Base-by-base conservation (phyloP, 2,797 vertebrate species). In the Chelonia mydas region DNA sequence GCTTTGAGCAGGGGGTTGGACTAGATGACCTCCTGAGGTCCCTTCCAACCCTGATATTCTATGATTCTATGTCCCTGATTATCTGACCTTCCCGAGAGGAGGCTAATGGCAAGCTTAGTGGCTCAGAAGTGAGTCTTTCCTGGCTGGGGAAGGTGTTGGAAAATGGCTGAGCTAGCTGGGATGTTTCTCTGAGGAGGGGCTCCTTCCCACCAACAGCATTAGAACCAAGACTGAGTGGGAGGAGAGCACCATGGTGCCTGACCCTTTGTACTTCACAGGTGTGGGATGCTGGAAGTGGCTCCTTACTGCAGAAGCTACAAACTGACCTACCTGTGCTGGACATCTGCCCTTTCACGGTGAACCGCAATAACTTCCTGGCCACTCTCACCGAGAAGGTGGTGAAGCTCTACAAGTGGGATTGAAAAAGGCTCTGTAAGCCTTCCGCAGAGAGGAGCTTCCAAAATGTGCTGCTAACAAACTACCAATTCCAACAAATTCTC, bases 371-470 rank as follows among this genome's bases (percentile, higher is more conserved):
- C 97, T 98, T 98, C 95, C 97, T 99, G 97, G 99, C 99, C 21
- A 99, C 99, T 7, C 98, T 99, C 76, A 99, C 99, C 0, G 99
- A 99, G 98, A 99, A 99, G 97, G 98, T 96, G 93, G 98, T 99
- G 83, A 99, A 99, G 94, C 95, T 99, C 86, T 99, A 99, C 98
- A 99, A 97, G 95, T 99, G 99, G 99, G 98, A 99, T 91, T 99
- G 98, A 99, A 45, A 5, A 23, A 15, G 2, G 11, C 76, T 81
- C 45, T n/a, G n/a, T 3, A 0, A 0, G 0, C 33, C 37, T 41
- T 59, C 57, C 25, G 5, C 17, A 17, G 45, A 28, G 68, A 59
- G 27, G 5, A 13, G 74, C 77, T 78, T 68, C 77, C 82, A 55
- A 77, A 25, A 49, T 2, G 7, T 72, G 87, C 91, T 96, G 77